These are phyloP conservation scores for Diadema setosum DNA, from an alignment of 35 echinoderm and acorn worm genomes.

Conservation along the genomic window DNA sequence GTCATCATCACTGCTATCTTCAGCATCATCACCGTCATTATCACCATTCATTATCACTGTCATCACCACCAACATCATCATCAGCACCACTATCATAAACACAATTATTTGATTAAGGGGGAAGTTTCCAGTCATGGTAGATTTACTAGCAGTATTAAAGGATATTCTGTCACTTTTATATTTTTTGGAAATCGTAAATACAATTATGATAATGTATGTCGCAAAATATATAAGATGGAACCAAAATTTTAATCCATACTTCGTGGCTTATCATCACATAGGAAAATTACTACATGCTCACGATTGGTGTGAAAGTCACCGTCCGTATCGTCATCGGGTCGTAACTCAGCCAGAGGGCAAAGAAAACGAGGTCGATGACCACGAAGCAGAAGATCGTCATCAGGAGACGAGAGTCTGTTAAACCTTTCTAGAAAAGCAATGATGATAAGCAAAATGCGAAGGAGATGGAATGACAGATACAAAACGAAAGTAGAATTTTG, in stretches of 20 bases:
- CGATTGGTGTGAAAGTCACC: not conserved
- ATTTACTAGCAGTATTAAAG: not conserved
- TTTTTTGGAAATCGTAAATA: not conserved
- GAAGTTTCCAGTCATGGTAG: not conserved
- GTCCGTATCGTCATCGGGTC: not conserved
- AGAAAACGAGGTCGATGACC: slow-evolving; percentile 3
- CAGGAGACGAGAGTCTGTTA: not conserved
- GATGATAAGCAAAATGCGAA: not conserved
- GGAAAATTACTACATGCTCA: not conserved
- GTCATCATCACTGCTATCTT: no score
- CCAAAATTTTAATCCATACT: not conserved
- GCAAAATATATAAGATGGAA: not conserved
- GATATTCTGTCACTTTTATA: not conserved
- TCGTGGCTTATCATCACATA: not conserved
- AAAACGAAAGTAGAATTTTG: not conserved
- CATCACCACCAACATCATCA: no score
- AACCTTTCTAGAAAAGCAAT: not conserved
- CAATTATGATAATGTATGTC: not conserved
- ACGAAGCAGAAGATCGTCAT: not conserved
- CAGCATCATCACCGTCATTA: no score
- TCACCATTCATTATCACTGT: no score
- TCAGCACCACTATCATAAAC: no score
- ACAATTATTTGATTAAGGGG: not conserved
- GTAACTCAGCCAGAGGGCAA: not conserved
- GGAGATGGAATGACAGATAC: not conserved